Base-by-base conservation (phyloP, 2,888 invertebrate genomes). In the Xylota segnis region DNA sequence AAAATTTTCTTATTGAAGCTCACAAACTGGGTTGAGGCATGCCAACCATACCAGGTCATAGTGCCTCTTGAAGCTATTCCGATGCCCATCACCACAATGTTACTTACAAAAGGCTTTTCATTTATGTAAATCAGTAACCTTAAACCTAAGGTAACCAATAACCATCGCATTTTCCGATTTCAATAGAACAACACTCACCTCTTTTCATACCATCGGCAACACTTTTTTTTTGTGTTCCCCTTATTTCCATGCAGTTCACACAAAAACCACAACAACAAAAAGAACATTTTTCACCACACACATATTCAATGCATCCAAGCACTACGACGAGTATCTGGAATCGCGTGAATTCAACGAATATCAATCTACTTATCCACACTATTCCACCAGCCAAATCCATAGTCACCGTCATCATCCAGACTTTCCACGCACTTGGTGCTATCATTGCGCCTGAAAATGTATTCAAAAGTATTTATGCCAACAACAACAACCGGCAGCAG, bases 271-370 rank as follows among this genome's bases (percentile, higher is more conserved):
- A 10, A 34, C n/a, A n/a, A n/a, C n/a, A 16, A 29, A 23, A 59
- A 50, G 45, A 70, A 12, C 10, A n/a, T 43, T 43, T 54, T 37
- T 61, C 81, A 81, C 81, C 81, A 75, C 74, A 71, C 63, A 18
- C 37, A 58, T 29, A 16, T 32, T 2, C 2, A 72, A 7, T 34
- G 27, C 9, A 68, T 66, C 37, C 45, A 45, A 29, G 27, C 47
- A 43, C n/a, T 32, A 18, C 32, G 29, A 18, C 32, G 29, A 4
- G 29, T 61, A 14, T 50, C 23, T 18, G 32, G 29, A 50, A 58
- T 50, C n/a, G 65, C 47, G 40, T 65, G 45, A 23, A 77, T 77
- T 40, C 54, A 66, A 34, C 45, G 18, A 45, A 81, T 66, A 32
- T 72, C 58, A 58, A 66, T 66, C 50, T 23, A 18, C n/a, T 54